Evolutionary conservation across 2,797 vertebrate species (phyloP), one percentile per base, ranked within the genome.

Genomic region (Smutsia temminckii): DNA sequence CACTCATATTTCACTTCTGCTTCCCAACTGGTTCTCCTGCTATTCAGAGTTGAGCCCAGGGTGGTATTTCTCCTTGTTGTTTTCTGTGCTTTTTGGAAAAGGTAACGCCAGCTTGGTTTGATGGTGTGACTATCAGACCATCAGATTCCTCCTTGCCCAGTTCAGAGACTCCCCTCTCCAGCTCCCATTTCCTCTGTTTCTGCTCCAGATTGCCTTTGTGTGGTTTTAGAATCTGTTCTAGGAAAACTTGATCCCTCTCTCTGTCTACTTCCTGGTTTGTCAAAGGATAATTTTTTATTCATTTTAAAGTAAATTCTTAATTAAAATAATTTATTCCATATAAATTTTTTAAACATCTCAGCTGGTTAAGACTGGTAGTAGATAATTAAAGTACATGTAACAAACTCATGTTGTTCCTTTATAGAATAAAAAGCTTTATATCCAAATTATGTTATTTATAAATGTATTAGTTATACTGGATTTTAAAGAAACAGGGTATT

Each of bases 401-500:
- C 13, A 71, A 57, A 59, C 29, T 57, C 61, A 71, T 5, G n/a
- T 25, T 81, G 71, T 25, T 51, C 23, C 40, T n/a, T 5, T 64
- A 10, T 92, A 75, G 63, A 85, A 85, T 63, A 40, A 64, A 66
- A 95, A 85, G 40, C 57, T 78, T 12, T 72, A 8, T 81, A 40
- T 78, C 46, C 16, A 68, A 71, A 51, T 21, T 85, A 69, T 42
- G 23, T 25, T 53, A 1, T 71, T 34, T 59, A 9, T 84, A 51
- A n/a, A 53, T 75, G 4, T n/a, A 23, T 74, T 34, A 29, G 80
- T 53, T 64, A 53, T 16, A 46, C 32, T 69, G 68, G 27, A 27
- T 86, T 86, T 95, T 85, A 80, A 94, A 81, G 55, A 88, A 80
- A 23, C 34, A 42, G 17, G 32, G 2, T 27, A 69, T 96, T 96